Base-by-base conservation (phyloP, 2,113 vertebrate genomes). In the Oncorhynchus tshawytscha region DNA sequence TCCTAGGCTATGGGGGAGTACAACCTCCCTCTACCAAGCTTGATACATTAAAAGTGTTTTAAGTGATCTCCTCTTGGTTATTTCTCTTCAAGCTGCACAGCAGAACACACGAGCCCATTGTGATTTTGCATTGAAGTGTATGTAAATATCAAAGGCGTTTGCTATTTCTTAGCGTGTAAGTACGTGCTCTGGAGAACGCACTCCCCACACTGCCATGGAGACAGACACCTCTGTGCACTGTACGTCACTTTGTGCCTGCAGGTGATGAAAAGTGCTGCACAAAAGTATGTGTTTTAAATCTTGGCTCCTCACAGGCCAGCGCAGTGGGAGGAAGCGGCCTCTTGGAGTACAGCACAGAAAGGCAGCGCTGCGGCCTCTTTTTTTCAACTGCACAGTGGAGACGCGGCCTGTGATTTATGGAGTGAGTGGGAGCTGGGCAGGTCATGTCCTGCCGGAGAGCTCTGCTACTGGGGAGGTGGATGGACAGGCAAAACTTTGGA, bases 391-490 rank as follows among this genome's bases (percentile, higher is more conserved):
- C 75, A 70, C 15, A 11, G 39, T 45, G 8, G 39, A 45, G 39
- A 45, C 8, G 2, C 39, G 15, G 67, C 72, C 77, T 74, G 77
- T 88, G 89, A 91, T 90, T 90, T 91, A 91, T 89, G 83, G 75
- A 85, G 84, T 78, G 85, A 76, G 76, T 67, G 71, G 78, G 76
- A 85, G 80, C 83, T 75, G 86, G 84, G 87, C 59, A 73, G 86
- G 77, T 82, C 78, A 62, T 65, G 75, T 87, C 82, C 82, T 83
- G 77, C 73, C 59, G 49, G 78, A 85, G 81, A 83, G 68, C 73
- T 66, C 1, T 31, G 78, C 84, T 83, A 81, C 81, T 68, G 34
- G 84, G 78, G 69, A 78, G 73, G 24, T 65, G 74, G 78, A 66
- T 76, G 45, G 78, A 66, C 77, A 45, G 75, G 45, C 78, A 34